phyloP scores from a whole-genome alignment of 2,113 vertebrate species.

The Prionailurus bengalensis region DNA sequence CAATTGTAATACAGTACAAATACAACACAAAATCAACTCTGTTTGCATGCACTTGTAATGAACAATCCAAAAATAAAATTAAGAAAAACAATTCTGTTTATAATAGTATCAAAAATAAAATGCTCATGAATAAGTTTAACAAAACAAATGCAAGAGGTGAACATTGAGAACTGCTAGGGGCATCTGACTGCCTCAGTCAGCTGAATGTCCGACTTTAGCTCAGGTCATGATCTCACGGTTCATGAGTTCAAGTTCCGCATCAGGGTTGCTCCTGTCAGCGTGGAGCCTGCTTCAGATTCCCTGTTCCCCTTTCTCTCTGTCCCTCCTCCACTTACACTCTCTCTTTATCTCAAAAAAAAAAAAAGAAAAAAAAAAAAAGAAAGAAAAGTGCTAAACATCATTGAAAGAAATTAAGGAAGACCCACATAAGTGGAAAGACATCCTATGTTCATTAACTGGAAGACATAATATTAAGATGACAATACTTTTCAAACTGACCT shows the following conservation, averaged over 20 bases:
- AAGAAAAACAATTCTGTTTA: neutral
- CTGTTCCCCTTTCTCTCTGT: too few relatives aligned
- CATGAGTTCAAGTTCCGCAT: too few relatives aligned
- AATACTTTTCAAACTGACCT: neutral
- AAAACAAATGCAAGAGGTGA: neutral
- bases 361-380: too few relatives aligned
- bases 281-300: too few relatives aligned
- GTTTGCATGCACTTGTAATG: neutral
- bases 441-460: neutral
- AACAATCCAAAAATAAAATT: slow-evolving; percentile 4
- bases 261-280: too few relatives aligned
- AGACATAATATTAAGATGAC: neutral
- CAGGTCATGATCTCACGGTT: too few relatives aligned
- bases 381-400: neutral
- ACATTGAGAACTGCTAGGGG: neutral
- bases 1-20: neutral
- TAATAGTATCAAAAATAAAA: neutral
- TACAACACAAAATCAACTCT: neutral
- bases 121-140: neutral
- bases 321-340: too few relatives aligned
- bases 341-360: too few relatives aligned
- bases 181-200: too few relatives aligned
- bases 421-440: neutral
- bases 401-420: neutral
- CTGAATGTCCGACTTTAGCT: too few relatives aligned